Percentiles rank a stretch among this genome's conserved stretches.
Evolutionary conservation across 2,888 invertebrate species (phyloP).

Genomic region (Clanis bilineata): DNA sequence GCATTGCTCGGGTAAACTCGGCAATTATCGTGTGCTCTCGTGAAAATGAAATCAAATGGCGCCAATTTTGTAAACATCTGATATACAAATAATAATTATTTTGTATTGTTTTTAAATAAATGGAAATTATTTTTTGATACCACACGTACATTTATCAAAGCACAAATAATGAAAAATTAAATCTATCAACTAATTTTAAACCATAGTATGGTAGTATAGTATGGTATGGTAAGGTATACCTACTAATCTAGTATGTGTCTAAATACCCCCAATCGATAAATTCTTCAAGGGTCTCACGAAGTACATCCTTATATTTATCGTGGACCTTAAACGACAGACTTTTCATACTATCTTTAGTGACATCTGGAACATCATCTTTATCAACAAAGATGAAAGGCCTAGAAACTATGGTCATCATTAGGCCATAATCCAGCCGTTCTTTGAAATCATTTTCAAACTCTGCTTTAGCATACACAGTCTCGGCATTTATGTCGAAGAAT

Average conservation of each 20-base stretch:
- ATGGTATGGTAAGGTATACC: neutral
- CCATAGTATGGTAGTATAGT: too few relatives aligned
- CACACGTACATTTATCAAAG: neutral
- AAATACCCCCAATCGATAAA: slow-evolving; percentile 39
- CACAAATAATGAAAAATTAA: too few relatives aligned
- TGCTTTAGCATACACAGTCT: slow-evolving; percentile 37
- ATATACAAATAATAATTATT: too few relatives aligned
- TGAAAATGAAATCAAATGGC: neutral
- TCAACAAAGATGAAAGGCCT: slow-evolving; percentile 38
- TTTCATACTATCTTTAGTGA: slow-evolving; percentile 32
- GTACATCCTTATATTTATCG: slow-evolving; percentile 32
- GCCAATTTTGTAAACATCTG: neutral
- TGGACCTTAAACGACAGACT: slow-evolving; percentile 32
- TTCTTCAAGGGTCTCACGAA: slow-evolving; percentile 42
- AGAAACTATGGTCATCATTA: slow-evolving; percentile 32
- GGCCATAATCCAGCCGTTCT: slow-evolving; percentile 41
- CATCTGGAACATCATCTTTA: slow-evolving; percentile 38
- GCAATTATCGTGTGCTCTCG: neutral
- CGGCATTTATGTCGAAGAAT: slow-evolving; percentile 42
- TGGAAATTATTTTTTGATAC: too few relatives aligned
- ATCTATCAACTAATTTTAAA: too few relatives aligned
- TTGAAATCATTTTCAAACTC: slow-evolving; percentile 42
- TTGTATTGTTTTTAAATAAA: too few relatives aligned
- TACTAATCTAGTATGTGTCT: neutral
- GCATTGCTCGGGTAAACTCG: neutral